Base-by-base conservation (phyloP, 23 tunicate genomes). In the Trididemnum miniatum region DNA sequence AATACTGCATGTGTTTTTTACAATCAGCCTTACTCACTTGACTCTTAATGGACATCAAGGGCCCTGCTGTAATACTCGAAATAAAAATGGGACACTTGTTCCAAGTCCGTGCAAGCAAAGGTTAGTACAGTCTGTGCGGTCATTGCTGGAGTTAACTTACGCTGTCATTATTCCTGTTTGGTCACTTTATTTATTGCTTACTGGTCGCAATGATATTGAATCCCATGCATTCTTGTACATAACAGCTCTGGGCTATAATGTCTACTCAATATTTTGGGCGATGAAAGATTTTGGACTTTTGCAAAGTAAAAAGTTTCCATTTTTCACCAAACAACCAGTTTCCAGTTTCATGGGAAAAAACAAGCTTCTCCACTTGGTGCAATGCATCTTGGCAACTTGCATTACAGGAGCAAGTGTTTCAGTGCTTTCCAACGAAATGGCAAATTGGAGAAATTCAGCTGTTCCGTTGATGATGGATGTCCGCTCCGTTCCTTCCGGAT, bases 401-500 rank as follows among this genome's bases (percentile, higher is more conserved):
- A 9, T 89, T 0, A 65, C 86, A 3, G 89, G 25, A 20, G 38
- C 83, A 4, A 63, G 84, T 29, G 18, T 91, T 4, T 57, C 84
- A 49, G 90, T 90, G 3, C 31, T 91, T 0, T 86, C 90, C 0
- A 50, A 35, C 4, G 97, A 91, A 77, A 85, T 91, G 90, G 22
- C 82, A 5, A 71, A 59, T 9, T 91, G 97, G 97, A 75, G 87
- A 36, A 86, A 82, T 59, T 77, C 90, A 0, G 97, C 87, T 30
- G 66, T 91, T 23, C 91, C 89, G 15, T 51, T 91, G 65, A 73
- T 91, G 81, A 79, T 86, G 90, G 90, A 86, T 40, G 50, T 79
- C 31, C 73, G 71, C 37, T 73, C 90, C 0, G 5, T 62, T 0
- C 35, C 77, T 32, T 31, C 52, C 18, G 65, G 83, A 77, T 59